Evolutionary conservation across 2,797 vertebrate species (phyloP).

Genomic region (Rhynchonycteris naso): DNA sequence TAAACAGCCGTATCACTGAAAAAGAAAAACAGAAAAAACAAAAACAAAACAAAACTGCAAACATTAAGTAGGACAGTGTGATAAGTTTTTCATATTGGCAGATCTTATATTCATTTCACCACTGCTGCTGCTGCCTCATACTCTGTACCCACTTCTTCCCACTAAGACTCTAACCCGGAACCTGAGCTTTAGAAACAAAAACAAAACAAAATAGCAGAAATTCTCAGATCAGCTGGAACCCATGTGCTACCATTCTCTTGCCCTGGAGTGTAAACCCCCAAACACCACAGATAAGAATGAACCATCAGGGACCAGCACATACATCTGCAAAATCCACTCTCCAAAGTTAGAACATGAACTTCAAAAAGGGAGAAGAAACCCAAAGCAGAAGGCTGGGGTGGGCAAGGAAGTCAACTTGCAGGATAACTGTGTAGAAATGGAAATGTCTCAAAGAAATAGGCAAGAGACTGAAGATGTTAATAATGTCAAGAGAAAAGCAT

Average conservation of each 20-base stretch:
- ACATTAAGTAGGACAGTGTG: not conserved
- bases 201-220: not conserved
- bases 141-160: not conserved
- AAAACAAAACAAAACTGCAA: not conserved
- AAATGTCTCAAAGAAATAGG: not conserved
- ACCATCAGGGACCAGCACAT: not conserved
- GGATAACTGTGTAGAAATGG: not conserved
- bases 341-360: not conserved
- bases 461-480: not conserved
- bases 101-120: not conserved
- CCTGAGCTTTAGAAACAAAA: not conserved
- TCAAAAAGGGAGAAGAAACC: not conserved
- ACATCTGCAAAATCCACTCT: not conserved
- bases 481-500: not conserved
- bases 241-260: not conserved
- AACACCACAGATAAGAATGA: not conserved
- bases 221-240: not conserved
- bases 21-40: not conserved
- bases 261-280: not conserved
- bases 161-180: constrained; percentile 16
- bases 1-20: not conserved
- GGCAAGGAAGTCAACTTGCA: not conserved
- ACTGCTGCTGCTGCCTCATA: not conserved
- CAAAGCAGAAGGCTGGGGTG: not conserved
- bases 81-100: not conserved